Conservation (phyloP, 2,888 invertebrate genomes). For the Stenolophus ochropezus region DNA sequence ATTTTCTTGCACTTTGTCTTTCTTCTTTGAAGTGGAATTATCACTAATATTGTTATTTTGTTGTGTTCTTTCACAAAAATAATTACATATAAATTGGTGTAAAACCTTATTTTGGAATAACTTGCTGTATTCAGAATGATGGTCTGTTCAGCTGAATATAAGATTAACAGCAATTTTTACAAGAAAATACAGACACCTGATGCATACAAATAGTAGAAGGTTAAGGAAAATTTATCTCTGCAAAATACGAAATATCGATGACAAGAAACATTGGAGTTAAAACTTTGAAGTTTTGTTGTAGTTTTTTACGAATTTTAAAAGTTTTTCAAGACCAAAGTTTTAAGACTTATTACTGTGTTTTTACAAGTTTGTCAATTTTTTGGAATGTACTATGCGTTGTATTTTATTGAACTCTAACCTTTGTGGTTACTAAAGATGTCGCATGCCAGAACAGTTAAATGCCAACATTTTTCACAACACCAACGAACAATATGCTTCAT, state of each 20-base stretch:
- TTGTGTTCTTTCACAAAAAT: too few species aligned
- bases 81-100: too few species aligned
- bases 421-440: neutral
- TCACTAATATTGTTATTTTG: too few species aligned
- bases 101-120: too few species aligned
- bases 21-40: too few species aligned
- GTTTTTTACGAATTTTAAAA: neutral
- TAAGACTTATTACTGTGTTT: too few species aligned
- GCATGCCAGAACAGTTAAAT: neutral
- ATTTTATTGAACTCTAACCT: neutral
- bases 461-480: neutral
- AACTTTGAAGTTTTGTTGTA: conserved; percentile 6
- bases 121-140: neutral
- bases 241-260: conserved; percentile 32
- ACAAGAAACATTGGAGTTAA: conserved; percentile 24
- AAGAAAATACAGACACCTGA: conserved; percentile 1
- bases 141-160: neutral
- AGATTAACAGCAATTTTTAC: too few species aligned
- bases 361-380: neutral
- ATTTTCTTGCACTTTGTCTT: too few species aligned
- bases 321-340: neutral
- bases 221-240: conserved; percentile 17
- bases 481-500: neutral
- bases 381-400: neutral
- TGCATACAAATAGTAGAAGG: too few species aligned